Evolutionary conservation across 2,113 vertebrate genomes (phyloP).

Genomic region (Hemibates koningsi): DNA sequence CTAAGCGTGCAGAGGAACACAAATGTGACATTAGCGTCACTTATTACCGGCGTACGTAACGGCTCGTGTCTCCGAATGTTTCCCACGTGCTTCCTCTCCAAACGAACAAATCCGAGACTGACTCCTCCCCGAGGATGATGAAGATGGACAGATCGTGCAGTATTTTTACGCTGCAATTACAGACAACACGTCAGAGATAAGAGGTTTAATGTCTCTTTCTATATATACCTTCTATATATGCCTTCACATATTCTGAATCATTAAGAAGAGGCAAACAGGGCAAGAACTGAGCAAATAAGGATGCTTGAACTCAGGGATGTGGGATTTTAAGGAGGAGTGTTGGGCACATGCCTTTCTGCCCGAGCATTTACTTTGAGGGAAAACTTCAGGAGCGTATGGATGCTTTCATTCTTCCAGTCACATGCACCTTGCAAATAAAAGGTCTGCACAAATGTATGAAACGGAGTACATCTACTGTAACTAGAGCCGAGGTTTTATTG

Average conservation of each 20-base stretch:
- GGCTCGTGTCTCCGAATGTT: neutral
- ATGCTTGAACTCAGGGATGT: neutral
- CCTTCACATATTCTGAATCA: neutral
- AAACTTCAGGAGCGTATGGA: neutral
- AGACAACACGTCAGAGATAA: neutral
- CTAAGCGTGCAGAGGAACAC: neutral
- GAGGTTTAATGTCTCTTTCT: neutral
- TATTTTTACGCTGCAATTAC: slow-evolving; percentile 11
- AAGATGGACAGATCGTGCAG: neutral
- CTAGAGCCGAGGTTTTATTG: neutral
- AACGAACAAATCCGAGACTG: neutral
- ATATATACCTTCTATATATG: neutral
- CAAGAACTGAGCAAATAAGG: neutral
- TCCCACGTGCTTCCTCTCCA: neutral
- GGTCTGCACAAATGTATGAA: neutral
- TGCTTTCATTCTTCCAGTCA: neutral
- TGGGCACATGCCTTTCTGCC: neutral
- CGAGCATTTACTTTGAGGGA: neutral
- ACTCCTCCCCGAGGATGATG: neutral
- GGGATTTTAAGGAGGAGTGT: neutral
- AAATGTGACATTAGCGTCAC: neutral
- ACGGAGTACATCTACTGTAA: neutral
- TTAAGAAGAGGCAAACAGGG: neutral
- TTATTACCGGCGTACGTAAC: neutral
- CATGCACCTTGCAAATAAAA: neutral